Base-by-base conservation (phyloP, 2,113 vertebrate genomes). In the Columba janthina region DNA sequence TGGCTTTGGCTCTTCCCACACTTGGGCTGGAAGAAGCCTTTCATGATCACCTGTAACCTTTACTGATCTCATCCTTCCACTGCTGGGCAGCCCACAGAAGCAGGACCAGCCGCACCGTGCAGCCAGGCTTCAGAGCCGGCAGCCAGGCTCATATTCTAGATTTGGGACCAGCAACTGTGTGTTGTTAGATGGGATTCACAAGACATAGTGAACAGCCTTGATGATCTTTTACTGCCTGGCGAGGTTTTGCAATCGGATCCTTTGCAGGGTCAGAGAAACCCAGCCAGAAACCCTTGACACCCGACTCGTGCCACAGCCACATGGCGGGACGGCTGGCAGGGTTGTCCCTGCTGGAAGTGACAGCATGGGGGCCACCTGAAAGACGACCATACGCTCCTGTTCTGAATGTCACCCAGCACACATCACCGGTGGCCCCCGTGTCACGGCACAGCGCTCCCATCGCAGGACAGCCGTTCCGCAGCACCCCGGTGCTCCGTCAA, bases 61-160 rank as follows among this genome's bases (percentile, higher is more conserved):
- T 85, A 50, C 10, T 14, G 34, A 74, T 16, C 42, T 69, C 16
- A 29, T 46, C 61, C 42, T 16, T 64, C 34, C 6, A 1, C n/a
- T 87, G 86, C 83, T 71, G 64, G 75, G 81, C 40, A 79, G 78
- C 26, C 71, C 78, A 34, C 25, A 46, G 32, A 58, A 50, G 26
- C 4, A 81, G 58, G 74, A 69, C 28, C 53, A 60, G 71, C n/a
- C 15, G 3, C 0, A 0, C 10, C 0, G 0, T 21, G 38, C 54
- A 53, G 58, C 60, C 12, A 26, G 70, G 56, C 51, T 64, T 50
- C 78, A 62, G 77, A 82, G 54, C 4, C 2, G 67, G 79, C 67
- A 79, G 66, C n/a, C 2, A 0, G 50, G 44, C 44, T 46, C 44
- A 46, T 46, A 46, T 46, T 46, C 44, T 64, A 32, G 42, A 42